Conservation (phyloP, 2,113 vertebrate species). For the Empidonax traillii region DNA sequence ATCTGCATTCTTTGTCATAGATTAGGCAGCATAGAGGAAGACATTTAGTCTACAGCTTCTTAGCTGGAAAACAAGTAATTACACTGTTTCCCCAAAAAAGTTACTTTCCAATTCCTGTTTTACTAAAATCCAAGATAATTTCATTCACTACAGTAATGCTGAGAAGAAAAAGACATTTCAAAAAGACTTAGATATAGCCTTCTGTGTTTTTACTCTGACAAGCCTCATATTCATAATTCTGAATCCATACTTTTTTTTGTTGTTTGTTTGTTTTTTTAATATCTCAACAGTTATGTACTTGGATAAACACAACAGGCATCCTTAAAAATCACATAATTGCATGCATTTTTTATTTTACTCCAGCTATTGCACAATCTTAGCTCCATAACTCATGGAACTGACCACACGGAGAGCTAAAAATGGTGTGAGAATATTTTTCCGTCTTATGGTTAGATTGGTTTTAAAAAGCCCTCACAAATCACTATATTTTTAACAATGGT, state of each 20-base stretch:
- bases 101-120: neutral
- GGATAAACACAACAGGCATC: neutral
- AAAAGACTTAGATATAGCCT: neutral
- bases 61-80: neutral
- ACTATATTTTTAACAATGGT: neutral
- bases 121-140: neutral
- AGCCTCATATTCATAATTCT: neutral
- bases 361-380: neutral
- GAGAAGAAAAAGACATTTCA: neutral
- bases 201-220: neutral
- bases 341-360: neutral
- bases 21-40: neutral
- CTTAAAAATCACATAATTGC: neutral
- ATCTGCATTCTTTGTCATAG: neutral
- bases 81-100: neutral
- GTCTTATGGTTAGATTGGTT: neutral
- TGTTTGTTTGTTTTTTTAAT: neutral
- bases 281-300: neutral
- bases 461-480: neutral
- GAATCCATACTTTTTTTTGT: neutral
- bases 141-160: neutral
- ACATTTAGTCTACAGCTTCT: neutral
- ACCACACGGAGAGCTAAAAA: slow-evolving; percentile 4
- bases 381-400: neutral
- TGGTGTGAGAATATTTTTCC: neutral